Conservation (phyloP, 2,888 invertebrate genomes). For the Lasioglossum malachurum region DNA sequence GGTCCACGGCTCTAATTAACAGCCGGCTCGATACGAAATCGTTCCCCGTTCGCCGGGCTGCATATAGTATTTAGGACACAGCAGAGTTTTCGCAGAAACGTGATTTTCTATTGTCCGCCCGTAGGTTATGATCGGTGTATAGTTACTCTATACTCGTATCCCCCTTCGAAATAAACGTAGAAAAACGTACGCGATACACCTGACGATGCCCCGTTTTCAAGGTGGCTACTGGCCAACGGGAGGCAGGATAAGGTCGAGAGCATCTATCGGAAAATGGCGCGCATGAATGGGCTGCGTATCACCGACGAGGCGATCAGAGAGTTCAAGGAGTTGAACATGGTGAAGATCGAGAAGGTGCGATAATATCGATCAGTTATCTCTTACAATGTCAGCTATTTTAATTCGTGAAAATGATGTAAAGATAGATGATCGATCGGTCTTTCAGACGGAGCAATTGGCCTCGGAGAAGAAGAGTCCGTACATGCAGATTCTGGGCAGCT, state of each 20-base stretch:
- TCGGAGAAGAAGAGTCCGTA: slow-evolving; percentile 68
- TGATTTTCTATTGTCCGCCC: neutral
- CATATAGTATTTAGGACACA: slow-evolving; percentile 13
- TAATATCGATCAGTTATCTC: neutral
- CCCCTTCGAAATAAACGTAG: neutral
- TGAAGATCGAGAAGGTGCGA: slow-evolving; percentile 59
- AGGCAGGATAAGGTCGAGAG: slow-evolving; percentile 86
- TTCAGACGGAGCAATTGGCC: slow-evolving; percentile 51
- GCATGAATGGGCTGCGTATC: slow-evolving; percentile 87
- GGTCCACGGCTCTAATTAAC: slow-evolving; percentile 39
- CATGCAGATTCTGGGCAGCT: slow-evolving; percentile 86
- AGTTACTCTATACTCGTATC: neutral
- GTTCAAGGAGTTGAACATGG: slow-evolving; percentile 78
- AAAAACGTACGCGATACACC: neutral
- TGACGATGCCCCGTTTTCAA: slow-evolving; percentile 55
- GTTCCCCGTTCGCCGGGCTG: neutral
- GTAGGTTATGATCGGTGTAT: neutral
- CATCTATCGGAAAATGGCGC: slow-evolving; percentile 88
- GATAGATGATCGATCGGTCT: neutral
- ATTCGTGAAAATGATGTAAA: neutral
- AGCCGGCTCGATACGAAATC: slow-evolving; percentile 15
- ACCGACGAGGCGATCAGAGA: slow-evolving; percentile 86
- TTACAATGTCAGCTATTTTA: neutral
- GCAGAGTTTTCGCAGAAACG: neutral
- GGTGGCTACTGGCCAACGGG: slow-evolving; percentile 90